Conservation (phyloP, 2,797 vertebrate genomes). For the Danio aesculapii region DNA sequence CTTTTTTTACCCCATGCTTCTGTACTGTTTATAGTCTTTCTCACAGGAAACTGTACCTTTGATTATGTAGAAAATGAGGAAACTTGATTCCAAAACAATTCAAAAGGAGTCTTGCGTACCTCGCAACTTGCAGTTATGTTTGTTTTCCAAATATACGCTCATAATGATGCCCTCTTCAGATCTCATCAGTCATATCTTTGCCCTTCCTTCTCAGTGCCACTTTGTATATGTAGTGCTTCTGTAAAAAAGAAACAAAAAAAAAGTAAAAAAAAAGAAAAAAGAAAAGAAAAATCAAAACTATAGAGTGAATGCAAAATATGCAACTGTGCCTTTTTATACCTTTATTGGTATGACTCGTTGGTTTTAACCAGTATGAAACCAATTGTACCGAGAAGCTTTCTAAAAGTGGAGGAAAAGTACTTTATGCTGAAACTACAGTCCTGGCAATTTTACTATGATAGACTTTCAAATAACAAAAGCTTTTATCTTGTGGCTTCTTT, state of each 20-base stretch:
- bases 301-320: slow-evolving; percentile 99
- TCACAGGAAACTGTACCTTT: slow-evolving; percentile 42
- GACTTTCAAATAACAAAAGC: slow-evolving; percentile 68
- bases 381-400: slow-evolving; percentile 84
- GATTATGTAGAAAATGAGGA: slow-evolving; percentile 54
- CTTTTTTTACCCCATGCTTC: slow-evolving; percentile 35
- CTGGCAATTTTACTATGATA: slow-evolving; percentile 85
- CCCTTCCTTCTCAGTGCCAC: slow-evolving; percentile 88
- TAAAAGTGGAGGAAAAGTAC: slow-evolving; percentile 80
- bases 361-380: slow-evolving; percentile 85
- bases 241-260: slow-evolving; percentile 71
- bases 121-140: slow-evolving; percentile 78
- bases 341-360: slow-evolving; percentile 88
- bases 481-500: slow-evolving; percentile 86
- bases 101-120: slow-evolving; percentile 73
- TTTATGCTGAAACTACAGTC: slow-evolving; percentile 74
- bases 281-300: slow-evolving; percentile 66
- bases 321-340: slow-evolving; percentile 99
- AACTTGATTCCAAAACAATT: slow-evolving; percentile 59
- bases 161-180: slow-evolving; percentile 46
- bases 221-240: slow-evolving; percentile 96
- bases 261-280: background rate
- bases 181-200: slow-evolving; percentile 71
- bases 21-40: slow-evolving; percentile 44
- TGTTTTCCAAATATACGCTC: slow-evolving; percentile 70